Conservation (phyloP, 2,797 vertebrate genomes). For the Myripristis murdjan region DNA sequence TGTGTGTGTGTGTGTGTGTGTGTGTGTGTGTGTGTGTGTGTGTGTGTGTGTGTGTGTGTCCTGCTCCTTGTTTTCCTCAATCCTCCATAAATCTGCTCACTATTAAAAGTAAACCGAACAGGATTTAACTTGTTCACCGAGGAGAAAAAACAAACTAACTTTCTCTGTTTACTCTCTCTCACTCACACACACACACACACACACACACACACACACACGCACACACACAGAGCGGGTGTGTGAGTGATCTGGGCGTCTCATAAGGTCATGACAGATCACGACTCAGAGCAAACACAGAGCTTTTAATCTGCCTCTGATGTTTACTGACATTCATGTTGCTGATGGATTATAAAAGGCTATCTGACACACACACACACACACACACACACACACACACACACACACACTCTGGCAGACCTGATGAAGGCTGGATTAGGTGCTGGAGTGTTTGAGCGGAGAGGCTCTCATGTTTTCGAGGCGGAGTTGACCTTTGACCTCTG, state of each 20-base stretch:
- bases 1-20: conserved; percentile 13
- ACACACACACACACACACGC: conserved; percentile 9
- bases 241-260: conserved; percentile 6
- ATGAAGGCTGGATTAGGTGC: conserved; percentile 11
- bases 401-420: neutral
- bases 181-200: neutral
- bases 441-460: neutral
- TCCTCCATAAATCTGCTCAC: conserved; percentile 60
- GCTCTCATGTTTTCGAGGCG: neutral
- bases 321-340: neutral
- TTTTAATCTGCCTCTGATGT: neutral
- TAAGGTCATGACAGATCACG: neutral
- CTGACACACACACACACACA: neutral
- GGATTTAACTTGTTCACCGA: conserved; percentile 38
- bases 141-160: conserved; percentile 43
- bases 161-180: conserved; percentile 15
- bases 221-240: conserved; percentile 14
- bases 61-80: conserved; percentile 51
- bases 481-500: neutral
- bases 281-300: neutral
- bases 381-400: neutral
- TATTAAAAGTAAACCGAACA: conserved; percentile 73
- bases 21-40: conserved; percentile 7
- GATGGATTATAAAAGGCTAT: neutral
- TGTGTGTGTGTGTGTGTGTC: conserved; percentile 27